Base-by-base conservation (phyloP, 1,140 invertebrate genomes). In the Sitobion miscanthi region DNA sequence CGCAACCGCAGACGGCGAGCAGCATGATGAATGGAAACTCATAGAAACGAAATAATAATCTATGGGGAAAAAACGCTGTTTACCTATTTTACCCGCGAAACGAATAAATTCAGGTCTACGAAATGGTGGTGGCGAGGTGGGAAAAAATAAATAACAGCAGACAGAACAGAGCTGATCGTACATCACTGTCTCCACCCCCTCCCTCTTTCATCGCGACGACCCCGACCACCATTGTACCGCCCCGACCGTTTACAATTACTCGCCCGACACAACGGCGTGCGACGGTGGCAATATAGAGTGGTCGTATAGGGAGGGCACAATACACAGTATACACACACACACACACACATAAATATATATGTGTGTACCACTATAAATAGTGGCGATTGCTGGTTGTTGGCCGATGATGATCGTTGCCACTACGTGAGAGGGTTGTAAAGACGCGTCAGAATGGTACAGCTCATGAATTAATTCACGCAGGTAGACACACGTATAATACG, bases 401-500 rank as follows among this genome's bases (percentile, higher is more conserved):
- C 62, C 30, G 62, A 69, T 69, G 62, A 69, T 69, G 62, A 69
- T 69, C 62, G 62, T 69, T 69, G 62, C 62, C 62, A n/a, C 30
- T 69, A 69, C 62, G 62, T 69, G 62, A 69, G 62, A 69, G 62
- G 62, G 62, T 69, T 69, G 62, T 69, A 69, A 69, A 69, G 30
- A 69, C 62, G 62, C 62, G 30, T 69, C 62, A 14, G n/a, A 69
- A 69, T 69, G 30, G 62, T n/a, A 69, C 30, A 69, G 62, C 30
- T 69, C 62, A 69, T 69, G 62, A 69, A 69, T 69, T 69, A 69
- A 69, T 69, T 69, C 62, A 69, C 62, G 62, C 62, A n/a, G 30
- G 30, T 69, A 69, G 30, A n/a, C 25, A 9, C 2, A 30, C 57
- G 57, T 62, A n/a, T 69, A 69, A 69, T 69, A 69, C 62, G 30